Evolutionary conservation across 2,113 vertebrate species (phyloP), one percentile per base, ranked within the genome.

Genomic region (Sebastes schlegelii): DNA sequence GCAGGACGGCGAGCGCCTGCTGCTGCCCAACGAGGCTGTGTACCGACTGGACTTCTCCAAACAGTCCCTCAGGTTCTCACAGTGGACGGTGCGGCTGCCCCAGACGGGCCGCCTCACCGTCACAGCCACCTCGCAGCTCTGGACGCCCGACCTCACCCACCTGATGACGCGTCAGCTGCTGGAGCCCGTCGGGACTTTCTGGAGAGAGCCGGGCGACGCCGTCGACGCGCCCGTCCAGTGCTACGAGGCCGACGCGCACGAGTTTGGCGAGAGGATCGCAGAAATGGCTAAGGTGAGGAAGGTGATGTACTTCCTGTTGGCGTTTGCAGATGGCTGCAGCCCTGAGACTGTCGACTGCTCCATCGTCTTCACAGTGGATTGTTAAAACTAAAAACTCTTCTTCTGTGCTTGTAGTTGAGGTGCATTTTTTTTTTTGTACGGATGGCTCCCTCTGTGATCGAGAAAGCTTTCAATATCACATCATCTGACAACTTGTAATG

Each of bases 71-170:
- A 68, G 2, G 16, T 98, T 99, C 54, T 89, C 92, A 0, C 93
- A 77, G 86, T 98, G 98, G 98, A 79, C 89, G 0, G 86, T 98
- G 19, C 73, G 26, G 10, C 91, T 99, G 88, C 82, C 92, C 16
- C 92, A 83, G 12, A 61, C 90, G 0, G 98, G 97, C 1, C 96
- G 94, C 76, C 95, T 98, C 80, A 96, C 80, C 0, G 67, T 99
- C 92, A 96, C 93, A 0, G 98, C 97, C 80, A 98, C 96, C 65
- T 99, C 97, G 2, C 98, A 99, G 93, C 97, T 96, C 65, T 99
- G 98, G 97, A 99, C 97, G 0, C 98, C 98, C 0, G 97, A 99
- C 79, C 97, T 99, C 89, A 99, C 98, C 88, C 90, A 97, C 86
- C 97, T 99, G 76, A 99, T 98, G 97, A 97, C 93, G 0, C 94